Percentiles rank a stretch among this genome's conserved stretches.
Conservation (phyloP, 2,797 vertebrate genomes). For the Trematomus bernacchii region DNA sequence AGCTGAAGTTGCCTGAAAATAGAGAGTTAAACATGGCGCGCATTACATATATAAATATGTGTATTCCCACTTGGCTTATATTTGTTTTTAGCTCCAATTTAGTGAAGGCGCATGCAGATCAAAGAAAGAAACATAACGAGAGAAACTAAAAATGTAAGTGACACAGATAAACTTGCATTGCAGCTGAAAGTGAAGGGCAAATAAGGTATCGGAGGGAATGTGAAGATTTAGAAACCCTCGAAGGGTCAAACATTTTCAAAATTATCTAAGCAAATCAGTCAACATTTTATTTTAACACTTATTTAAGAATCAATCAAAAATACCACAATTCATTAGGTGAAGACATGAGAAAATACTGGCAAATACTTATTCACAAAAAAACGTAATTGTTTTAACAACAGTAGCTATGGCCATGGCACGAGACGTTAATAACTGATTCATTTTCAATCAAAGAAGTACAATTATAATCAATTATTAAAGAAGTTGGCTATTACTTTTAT, state of each 20-base stretch:
- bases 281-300: neutral
- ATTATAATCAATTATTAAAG: too few relatives aligned
- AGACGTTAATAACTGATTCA: too few relatives aligned
- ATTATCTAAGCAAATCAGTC: neutral
- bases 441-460: too few relatives aligned
- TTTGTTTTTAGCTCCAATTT: conserved; percentile 11
- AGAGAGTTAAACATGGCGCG: neutral
- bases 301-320: neutral
- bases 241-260: neutral
- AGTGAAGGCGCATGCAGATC: neutral
- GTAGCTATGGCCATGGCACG: too few relatives aligned
- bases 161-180: neutral
- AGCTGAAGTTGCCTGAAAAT: conserved; percentile 1
- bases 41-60: neutral
- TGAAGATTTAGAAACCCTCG: conserved; percentile 1
- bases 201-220: neutral
- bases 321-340: neutral
- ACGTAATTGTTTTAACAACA: neutral
- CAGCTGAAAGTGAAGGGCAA: neutral
- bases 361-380: neutral
- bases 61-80: conserved; percentile 21
- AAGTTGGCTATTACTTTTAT: too few relatives aligned
- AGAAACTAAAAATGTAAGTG: conserved; percentile 1
- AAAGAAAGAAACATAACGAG: conserved; percentile 14
- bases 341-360: neutral